Base-by-base conservation (phyloP, 2,797 vertebrate genomes). In the Sebastes flavidus region DNA sequence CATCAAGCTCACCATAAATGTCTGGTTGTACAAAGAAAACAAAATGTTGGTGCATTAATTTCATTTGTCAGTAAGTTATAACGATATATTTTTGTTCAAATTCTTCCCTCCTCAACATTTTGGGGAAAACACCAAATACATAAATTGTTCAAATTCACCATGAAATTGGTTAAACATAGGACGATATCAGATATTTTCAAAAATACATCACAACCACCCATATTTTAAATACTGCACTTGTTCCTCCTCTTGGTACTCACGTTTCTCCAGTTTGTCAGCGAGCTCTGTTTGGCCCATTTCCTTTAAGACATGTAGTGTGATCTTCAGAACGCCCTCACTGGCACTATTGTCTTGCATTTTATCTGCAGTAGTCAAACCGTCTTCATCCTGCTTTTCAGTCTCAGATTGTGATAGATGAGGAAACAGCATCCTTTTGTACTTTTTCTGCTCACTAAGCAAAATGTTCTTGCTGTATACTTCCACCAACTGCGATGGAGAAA, bases 1-100 rank as follows among this genome's bases (percentile, higher is more conserved):
- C 55, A 2, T 81, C 78, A 3, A 88, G 84, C 59, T 85, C 83
- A 0, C 86, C 83, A 2, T 74, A 81, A 62, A 85, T 25, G 2
- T 38, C 86, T 85, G 18, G 22, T n/a, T 9, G 2, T 8, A 65
- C 24, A 70, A 55, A 56, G 27, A 34, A 27, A 25, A 74, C 1
- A 34, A 62, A 70, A 56, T 10, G 3, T 24, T 25, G 8, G 3
- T 55, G 25, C 32, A 36, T 30, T 30, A 29, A 27, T 27, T 27
- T 27, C 27, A 32, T 32, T 32, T 32, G 0, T 32, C 32, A 32
- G 32, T 32, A 32, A 32, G 32, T 32, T 3, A 32, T 32, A 32
- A 32, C 0, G 8, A 32, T 32, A 9, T 32, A 32, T 32, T 32
- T 32, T 32, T 32, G 8, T 32, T 32, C 8, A 32, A 32, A 32